These are phyloP conservation scores for Melanotaenia boesemani DNA, from an alignment of 2,797 vertebrate species.

Conservation along the genomic window DNA sequence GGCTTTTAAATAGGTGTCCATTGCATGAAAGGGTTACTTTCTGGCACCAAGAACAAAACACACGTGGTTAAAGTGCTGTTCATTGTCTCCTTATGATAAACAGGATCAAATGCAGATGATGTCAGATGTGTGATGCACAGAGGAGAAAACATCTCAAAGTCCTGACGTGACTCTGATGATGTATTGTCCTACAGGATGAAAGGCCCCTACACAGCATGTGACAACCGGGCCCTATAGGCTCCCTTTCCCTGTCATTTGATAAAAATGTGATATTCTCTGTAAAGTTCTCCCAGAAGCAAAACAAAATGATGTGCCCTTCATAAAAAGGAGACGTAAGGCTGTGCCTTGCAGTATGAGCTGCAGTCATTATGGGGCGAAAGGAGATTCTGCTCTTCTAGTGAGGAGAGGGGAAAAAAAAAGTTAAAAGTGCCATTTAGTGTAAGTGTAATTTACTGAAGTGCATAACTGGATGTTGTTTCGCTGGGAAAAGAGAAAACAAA, in stretches of 20 bases:
- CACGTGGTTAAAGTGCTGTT: background rate
- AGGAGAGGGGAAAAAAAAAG: background rate
- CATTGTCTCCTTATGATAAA: background rate
- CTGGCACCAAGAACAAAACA: no score
- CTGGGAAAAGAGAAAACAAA: background rate
- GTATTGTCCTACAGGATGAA: background rate
- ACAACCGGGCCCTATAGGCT: background rate
- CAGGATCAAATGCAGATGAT: no score
- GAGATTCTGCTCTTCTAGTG: background rate
- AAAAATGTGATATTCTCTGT: conserved; percentile 7
- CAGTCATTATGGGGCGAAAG: no score
- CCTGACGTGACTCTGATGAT: background rate
- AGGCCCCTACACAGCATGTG: background rate
- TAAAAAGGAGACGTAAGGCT: conserved; percentile 14
- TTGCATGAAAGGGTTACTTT: no score
- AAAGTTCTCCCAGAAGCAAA: conserved; percentile 1
- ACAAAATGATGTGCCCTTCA: conserved; percentile 8
- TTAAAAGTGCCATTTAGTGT: conserved; percentile 7
- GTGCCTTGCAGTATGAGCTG: background rate
- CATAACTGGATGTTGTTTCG: background rate
- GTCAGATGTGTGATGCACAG: no score
- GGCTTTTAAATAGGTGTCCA: background rate
- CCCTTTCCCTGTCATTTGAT: conserved; percentile 9
- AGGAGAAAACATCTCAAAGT: background rate
- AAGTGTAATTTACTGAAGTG: background rate